A percentile compares a stretch with the other conserved stretches of the same genome.
These are phyloP conservation scores for Strix uralensis DNA, from an alignment of 2,113 vertebrate species.

Conservation along the genomic window DNA sequence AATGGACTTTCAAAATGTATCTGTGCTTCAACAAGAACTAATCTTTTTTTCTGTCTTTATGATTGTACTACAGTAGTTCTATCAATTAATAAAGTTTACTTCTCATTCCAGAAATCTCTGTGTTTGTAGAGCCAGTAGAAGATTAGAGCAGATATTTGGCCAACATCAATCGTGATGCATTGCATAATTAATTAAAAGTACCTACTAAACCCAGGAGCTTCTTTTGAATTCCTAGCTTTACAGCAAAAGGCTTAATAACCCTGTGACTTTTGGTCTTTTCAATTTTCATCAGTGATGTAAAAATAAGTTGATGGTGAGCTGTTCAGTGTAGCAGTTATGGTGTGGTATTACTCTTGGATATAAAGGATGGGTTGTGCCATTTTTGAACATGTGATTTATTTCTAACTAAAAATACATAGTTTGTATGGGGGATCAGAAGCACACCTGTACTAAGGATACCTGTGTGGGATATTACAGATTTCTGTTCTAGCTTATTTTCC, in stretches of 20 bases:
- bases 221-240: background rate
- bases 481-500: background rate
- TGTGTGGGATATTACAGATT: background rate
- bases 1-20: background rate
- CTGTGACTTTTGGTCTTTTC: background rate
- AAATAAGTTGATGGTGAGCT: background rate
- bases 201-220: background rate
- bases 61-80: background rate
- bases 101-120: background rate
- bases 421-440: background rate
- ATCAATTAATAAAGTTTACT: background rate
- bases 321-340: background rate
- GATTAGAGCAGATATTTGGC: background rate
- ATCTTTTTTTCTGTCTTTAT: background rate
- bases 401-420: background rate
- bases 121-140: background rate
- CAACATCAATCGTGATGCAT: background rate
- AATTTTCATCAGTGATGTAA: background rate
- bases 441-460: background rate
- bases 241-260: background rate
- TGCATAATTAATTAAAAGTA: background rate
- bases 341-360: background rate
- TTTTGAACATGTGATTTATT: background rate
- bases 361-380: background rate
- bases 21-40: background rate